Percentiles rank a stretch among this genome's conserved stretches.
These are phyloP conservation scores for Caenorhabditis drosophilae DNA, from an alignment of 2,888 invertebrate species.

Conservation along the genomic window DNA sequence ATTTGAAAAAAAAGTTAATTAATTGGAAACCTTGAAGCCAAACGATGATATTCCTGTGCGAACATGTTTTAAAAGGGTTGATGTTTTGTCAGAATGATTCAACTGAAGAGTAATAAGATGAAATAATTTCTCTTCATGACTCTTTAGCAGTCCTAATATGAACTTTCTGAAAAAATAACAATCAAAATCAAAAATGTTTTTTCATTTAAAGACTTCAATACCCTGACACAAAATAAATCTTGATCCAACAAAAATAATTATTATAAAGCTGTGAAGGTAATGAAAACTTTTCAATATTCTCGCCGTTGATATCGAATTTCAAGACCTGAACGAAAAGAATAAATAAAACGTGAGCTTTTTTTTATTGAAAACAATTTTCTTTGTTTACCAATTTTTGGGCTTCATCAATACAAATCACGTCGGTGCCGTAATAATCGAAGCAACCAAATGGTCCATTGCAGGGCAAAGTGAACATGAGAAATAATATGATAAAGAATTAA, in stretches of 20 bases:
- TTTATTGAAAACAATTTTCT: not conserved
- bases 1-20: too few relatives aligned
- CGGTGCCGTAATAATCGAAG: constrained; percentile 27
- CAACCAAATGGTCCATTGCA: constrained; percentile 37
- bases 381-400: constrained; percentile 20
- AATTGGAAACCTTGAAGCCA: constrained; percentile 18
- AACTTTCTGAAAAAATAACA: constrained; percentile 5
- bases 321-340: not conserved
- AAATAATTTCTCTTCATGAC: constrained; percentile 33
- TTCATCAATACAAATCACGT: constrained; percentile 28
- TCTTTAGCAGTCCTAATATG: constrained; percentile 23
- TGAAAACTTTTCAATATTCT: constrained; percentile 11
- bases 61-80: constrained; percentile 23
- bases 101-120: constrained; percentile 29
- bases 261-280: constrained; percentile 19
- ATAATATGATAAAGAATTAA: not conserved
- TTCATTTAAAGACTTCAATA: constrained; percentile 3
- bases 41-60: constrained; percentile 27
- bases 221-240: constrained; percentile 25
- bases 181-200: not conserved
- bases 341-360: too few relatives aligned
- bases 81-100: constrained; percentile 17
- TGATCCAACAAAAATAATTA: constrained; percentile 33
- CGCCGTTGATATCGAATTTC: constrained; percentile 16
- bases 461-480: constrained; percentile 27